Evolutionary conservation across 2,888 invertebrate species (phyloP).

Genomic region (Iselma pallidipennis): DNA sequence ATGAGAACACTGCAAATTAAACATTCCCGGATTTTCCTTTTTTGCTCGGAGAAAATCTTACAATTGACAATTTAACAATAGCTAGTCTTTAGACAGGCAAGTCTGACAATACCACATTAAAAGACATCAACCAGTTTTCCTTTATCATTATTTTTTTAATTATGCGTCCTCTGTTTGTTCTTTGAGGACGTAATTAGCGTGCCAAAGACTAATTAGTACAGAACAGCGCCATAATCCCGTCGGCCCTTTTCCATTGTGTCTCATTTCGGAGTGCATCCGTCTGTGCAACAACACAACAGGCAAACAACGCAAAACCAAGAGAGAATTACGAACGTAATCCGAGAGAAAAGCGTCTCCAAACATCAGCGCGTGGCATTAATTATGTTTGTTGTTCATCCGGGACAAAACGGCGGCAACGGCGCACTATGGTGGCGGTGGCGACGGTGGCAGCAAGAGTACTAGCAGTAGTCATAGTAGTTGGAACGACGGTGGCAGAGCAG

Average conservation of each 20-base stretch:
- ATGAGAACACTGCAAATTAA: not conserved
- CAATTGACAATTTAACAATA: not conserved
- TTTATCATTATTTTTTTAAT: constrained; percentile 38
- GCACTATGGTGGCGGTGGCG: not conserved
- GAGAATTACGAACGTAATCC: constrained; percentile 35
- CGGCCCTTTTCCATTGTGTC: constrained; percentile 34
- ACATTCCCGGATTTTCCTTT: too few species aligned
- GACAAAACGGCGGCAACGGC: constrained; percentile 1
- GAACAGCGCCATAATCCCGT: constrained; percentile 25
- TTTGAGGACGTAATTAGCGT: constrained; percentile 46
- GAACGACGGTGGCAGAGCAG: not conserved
- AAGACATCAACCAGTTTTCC: not conserved
- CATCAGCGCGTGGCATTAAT: constrained; percentile 20
- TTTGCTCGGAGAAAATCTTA: too few species aligned
- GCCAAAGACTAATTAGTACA: constrained; percentile 45
- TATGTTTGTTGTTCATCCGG: constrained; percentile 19
- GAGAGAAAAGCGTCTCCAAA: constrained; percentile 22
- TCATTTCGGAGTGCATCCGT: constrained; percentile 35
- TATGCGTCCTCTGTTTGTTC: constrained; percentile 38
- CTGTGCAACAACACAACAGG: constrained; percentile 26
- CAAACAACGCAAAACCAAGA: constrained; percentile 36
- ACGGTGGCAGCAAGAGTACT: not conserved
- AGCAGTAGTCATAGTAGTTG: not conserved
- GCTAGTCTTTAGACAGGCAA: too few species aligned
- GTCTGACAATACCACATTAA: not conserved